These are phyloP conservation scores for Sebastes fasciatus DNA, from an alignment of 2,113 vertebrate species.

Conservation along the genomic window DNA sequence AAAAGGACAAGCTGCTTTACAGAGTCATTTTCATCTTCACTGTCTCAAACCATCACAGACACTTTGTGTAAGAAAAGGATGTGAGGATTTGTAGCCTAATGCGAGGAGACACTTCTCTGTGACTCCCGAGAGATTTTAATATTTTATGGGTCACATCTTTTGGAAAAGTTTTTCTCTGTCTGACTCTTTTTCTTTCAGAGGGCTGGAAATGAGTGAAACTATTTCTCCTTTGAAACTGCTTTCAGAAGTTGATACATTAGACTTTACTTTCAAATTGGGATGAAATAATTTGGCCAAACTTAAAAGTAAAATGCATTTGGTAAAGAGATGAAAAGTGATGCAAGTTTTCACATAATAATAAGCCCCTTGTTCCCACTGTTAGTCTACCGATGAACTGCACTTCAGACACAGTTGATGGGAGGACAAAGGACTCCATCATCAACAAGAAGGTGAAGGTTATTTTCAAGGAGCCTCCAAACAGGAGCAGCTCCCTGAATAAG, in stretches of 20 bases:
- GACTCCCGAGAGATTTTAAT: slow-evolving; percentile 45
- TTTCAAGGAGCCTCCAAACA: neutral
- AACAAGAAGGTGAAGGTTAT: neutral
- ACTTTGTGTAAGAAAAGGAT: slow-evolving; percentile 48
- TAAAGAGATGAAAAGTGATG: neutral
- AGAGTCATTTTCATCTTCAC: slow-evolving; percentile 21
- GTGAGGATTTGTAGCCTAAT: slow-evolving; percentile 33
- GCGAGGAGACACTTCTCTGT: slow-evolving; percentile 27
- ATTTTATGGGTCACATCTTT: slow-evolving; percentile 59
- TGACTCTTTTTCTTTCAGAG: slow-evolving; percentile 14
- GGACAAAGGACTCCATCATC: neutral
- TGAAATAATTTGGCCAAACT: slow-evolving; percentile 24
- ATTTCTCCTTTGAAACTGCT: slow-evolving; percentile 28
- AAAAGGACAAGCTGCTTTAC: neutral
- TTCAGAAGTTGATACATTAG: slow-evolving; percentile 21
- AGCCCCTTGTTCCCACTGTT: neutral
- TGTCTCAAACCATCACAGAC: slow-evolving; percentile 21
- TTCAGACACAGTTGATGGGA: neutral
- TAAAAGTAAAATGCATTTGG: slow-evolving; percentile 9
- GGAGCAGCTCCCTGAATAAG: neutral
- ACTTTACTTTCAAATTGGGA: slow-evolving; percentile 37
- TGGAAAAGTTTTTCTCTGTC: slow-evolving; percentile 22
- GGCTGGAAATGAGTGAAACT: neutral
- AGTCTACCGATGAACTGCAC: neutral
- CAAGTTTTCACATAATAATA: neutral